Percentiles rank a stretch among this genome's conserved stretches.
These are phyloP conservation scores for Oceanodroma leucorhoa DNA, from an alignment of 2,797 vertebrate species.

Conservation along the genomic window DNA sequence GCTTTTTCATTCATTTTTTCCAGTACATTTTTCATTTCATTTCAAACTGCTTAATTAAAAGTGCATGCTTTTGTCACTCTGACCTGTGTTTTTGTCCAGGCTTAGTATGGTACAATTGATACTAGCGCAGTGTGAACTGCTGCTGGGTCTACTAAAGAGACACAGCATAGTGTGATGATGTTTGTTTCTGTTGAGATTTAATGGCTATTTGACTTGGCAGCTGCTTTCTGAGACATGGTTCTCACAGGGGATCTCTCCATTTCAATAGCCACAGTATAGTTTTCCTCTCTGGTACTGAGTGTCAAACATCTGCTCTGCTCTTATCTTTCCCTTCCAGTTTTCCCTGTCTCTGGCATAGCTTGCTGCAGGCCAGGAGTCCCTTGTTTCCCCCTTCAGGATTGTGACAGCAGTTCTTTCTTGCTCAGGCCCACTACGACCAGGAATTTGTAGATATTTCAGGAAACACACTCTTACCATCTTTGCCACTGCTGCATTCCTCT, in stretches of 20 bases:
- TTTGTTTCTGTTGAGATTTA: conserved; percentile 63
- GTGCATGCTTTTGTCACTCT: neutral
- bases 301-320: conserved; percentile 48
- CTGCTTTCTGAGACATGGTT: conserved; percentile 36
- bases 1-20: neutral
- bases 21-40: neutral
- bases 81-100: neutral
- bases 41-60: neutral
- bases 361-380: neutral
- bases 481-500: neutral
- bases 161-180: neutral
- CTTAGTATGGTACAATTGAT: neutral
- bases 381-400: neutral
- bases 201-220: conserved; percentile 59
- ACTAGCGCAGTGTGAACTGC: conserved; percentile 19
- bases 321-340: conserved; percentile 47
- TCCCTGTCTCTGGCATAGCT: neutral
- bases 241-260: conserved; percentile 56
- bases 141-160: conserved; percentile 38
- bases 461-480: neutral
- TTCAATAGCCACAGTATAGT: conserved; percentile 23
- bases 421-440: neutral
- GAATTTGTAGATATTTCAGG: neutral
- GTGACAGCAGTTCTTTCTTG: neutral
- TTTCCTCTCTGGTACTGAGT: conserved; percentile 4